Conservation (phyloP, 2,888 invertebrate species). For the Ochropleura plecta region DNA sequence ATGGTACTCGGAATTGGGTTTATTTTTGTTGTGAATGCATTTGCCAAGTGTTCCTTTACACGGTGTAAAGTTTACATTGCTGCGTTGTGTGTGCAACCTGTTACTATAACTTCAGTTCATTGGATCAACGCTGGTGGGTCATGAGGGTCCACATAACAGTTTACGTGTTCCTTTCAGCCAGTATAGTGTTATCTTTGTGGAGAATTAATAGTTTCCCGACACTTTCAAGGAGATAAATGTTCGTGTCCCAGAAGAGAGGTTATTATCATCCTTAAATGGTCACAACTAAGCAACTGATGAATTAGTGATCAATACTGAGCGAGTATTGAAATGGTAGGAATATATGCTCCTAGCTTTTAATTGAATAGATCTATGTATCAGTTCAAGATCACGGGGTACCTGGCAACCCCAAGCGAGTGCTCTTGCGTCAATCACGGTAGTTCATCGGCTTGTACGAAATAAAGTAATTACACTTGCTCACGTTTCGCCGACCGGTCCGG, state of each 20-base stretch:
- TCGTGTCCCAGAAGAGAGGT: not conserved
- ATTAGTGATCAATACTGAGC: not conserved
- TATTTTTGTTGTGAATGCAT: conserved; percentile 26
- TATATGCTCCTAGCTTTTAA: not conserved
- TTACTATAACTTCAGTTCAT: not conserved
- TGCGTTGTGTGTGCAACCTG: not conserved
- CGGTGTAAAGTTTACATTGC: not conserved
- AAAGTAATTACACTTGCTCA: conserved; percentile 44
- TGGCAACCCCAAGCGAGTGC: conserved; percentile 14
- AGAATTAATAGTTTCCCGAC: not conserved
- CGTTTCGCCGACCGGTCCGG: conserved; percentile 34
- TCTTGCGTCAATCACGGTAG: conserved; percentile 29
- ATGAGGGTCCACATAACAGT: not conserved
- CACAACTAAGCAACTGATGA: not conserved
- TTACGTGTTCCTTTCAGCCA: not conserved
- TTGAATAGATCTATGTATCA: conserved; percentile 7
- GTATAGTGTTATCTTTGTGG: not conserved
- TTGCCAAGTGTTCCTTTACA: conserved; percentile 1
- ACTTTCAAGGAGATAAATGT: not conserved
- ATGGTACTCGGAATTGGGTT: conserved; percentile 10
- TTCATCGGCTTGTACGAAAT: conserved; percentile 27
- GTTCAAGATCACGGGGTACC: conserved; percentile 26
- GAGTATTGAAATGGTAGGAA: not conserved
- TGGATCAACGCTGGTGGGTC: not conserved
- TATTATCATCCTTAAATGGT: not conserved